A percentile compares a stretch with the other conserved stretches of the same genome.
These are phyloP conservation scores for Dromococcyx pavoninus DNA, from an alignment of 2,797 vertebrate species.

Conservation along the genomic window DNA sequence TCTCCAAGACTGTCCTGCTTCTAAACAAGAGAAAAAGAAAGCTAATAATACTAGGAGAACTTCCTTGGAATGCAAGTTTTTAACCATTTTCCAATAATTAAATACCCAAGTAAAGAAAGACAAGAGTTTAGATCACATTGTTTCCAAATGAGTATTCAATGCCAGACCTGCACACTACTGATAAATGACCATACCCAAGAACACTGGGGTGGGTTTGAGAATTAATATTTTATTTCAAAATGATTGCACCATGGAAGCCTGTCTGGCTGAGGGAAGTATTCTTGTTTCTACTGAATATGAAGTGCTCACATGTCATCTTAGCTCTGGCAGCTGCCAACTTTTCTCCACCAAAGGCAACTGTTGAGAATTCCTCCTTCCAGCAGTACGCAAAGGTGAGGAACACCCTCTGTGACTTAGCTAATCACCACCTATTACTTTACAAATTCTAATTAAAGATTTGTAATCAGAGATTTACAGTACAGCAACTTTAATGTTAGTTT, in stretches of 20 bases:
- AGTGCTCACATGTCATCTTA: background rate
- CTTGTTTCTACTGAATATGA: background rate
- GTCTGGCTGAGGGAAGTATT: background rate
- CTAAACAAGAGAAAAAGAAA: background rate
- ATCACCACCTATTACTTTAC: background rate
- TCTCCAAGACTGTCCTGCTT: background rate
- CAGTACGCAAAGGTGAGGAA: background rate
- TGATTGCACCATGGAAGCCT: background rate
- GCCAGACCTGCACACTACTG: background rate
- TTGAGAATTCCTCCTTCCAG: background rate
- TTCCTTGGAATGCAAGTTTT: background rate
- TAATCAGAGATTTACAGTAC: background rate
- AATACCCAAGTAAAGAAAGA: background rate
- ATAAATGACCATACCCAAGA: background rate
- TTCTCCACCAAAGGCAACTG: background rate
- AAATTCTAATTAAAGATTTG: background rate
- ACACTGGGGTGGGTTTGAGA: background rate
- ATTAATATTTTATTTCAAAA: background rate
- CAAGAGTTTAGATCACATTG: background rate
- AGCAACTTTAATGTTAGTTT: background rate
- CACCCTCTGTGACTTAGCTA: background rate
- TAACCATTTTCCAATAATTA: background rate
- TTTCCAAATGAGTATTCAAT: background rate
- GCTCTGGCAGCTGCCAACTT: background rate
- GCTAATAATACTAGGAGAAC: background rate